Evolutionary conservation across 2,888 invertebrate species (phyloP), one percentile per base, ranked within the genome.

Genomic region (Crossocerus cetratus): DNA sequence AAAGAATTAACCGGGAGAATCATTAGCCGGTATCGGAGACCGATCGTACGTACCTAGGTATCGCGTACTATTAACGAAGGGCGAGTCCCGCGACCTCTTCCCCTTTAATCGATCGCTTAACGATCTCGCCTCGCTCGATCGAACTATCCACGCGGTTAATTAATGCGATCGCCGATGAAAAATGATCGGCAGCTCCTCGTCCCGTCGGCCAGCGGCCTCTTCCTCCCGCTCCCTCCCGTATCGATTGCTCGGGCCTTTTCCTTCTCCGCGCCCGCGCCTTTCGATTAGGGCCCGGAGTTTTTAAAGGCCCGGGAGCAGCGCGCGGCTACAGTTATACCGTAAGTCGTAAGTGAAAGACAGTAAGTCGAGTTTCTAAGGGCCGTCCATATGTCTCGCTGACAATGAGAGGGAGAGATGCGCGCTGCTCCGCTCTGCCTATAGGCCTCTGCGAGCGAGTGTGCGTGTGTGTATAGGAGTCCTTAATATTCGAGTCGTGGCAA

Each of bases 31-130:
- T 76, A 78, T 82, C 80, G 82, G 79, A 76, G 82, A 81, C 82
- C 82, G 81, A 82, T 76, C 77, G 74, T 74, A 78, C 77, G 80
- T 79, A 80, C 81, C 76, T 78, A 80, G 80, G 80, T 83, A 77
- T 78, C 70, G 70, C 78, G 79, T 76, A 70, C 81, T 83, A 79
- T 85, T 85, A 85, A 83, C 80, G 70, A 80, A 74, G 77, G 76
- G 59, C 69, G 73, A 75, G 78, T 77, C 49, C 14, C 32, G 80
- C 83, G 86, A 86, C 85, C 87, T 85, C 81, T 86, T 81, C 77
- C 75, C 65, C 71, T 88, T 88, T 88, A 89, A 89, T 89, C 88
- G 88, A 89, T 88, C 86, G 87, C 85, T 87, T 87, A 88, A 89
- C 83, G 87, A 87, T 81, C 83, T 69, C 32, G 32, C 70, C 74